phyloP scores from a whole-genome alignment of 2,113 vertebrate species.

The Gracilinanus agilis region DNA sequence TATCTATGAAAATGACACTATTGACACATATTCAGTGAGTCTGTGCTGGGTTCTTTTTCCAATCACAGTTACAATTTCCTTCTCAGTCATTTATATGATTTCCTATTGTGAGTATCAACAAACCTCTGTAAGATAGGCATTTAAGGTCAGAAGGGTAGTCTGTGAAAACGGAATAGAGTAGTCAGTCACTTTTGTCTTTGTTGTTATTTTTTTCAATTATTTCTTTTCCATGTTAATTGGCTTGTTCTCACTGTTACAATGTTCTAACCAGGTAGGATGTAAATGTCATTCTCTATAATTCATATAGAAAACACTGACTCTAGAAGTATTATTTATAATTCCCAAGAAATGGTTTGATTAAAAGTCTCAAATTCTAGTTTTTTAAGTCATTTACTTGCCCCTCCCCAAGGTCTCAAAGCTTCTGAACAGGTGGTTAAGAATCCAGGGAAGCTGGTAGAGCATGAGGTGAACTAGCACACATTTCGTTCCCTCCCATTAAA shows the following conservation, averaged over 20 bases:
- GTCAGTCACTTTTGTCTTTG: background rate
- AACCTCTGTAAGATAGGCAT: background rate
- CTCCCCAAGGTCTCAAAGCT: background rate
- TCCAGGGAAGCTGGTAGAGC: background rate
- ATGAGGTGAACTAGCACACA: background rate
- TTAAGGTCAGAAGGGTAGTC: background rate
- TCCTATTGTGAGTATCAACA: background rate
- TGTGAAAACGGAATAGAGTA: background rate
- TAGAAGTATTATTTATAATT: background rate
- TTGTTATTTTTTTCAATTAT: background rate
- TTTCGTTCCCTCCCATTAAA: background rate
- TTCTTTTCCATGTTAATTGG: background rate
- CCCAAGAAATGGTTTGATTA: background rate
- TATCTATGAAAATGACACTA: background rate
- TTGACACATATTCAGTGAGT: background rate
- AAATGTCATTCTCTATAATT: conserved; percentile 26
- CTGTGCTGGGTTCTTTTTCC: background rate
- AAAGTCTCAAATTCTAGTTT: background rate
- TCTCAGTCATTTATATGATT: background rate
- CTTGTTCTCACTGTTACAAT: background rate
- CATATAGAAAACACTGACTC: conserved; percentile 21
- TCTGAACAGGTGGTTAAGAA: background rate
- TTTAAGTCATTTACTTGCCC: background rate
- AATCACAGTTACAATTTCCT: background rate
- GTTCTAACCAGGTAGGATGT: background rate